These are phyloP conservation scores for Anser cygnoides DNA, from an alignment of 2,113 vertebrate species.

Conservation along the genomic window DNA sequence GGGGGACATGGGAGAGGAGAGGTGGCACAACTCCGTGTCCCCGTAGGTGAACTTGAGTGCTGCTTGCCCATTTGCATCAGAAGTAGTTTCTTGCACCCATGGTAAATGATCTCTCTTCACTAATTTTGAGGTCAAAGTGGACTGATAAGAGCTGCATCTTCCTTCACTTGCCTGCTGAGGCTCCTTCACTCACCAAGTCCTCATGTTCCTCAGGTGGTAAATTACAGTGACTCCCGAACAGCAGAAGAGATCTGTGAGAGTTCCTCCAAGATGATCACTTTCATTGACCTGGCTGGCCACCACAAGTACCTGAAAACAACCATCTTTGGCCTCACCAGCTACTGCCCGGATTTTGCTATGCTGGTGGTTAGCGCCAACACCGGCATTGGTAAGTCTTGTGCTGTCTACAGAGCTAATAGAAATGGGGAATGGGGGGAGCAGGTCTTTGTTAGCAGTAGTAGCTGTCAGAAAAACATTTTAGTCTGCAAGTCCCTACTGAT, in stretches of 20 bases:
- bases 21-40: not conserved
- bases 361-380: conserved; percentile 97
- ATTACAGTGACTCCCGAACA: conserved; percentile 97
- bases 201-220: conserved; percentile 85
- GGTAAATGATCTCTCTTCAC: not conserved
- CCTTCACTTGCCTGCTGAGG: not conserved
- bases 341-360: conserved; percentile 98
- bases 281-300: conserved; percentile 97
- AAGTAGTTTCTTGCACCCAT: not conserved
- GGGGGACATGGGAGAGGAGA: not conserved
- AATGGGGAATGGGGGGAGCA: not conserved
- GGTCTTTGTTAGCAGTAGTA: not conserved
- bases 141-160: not conserved
- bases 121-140: conserved; percentile 1
- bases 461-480: not conserved
- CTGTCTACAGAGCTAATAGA: not conserved
- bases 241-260: conserved; percentile 98
- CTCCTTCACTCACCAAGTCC: not conserved
- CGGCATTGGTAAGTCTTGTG: conserved; percentile 87
- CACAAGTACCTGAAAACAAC: conserved; percentile 99
- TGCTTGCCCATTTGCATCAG: not conserved
- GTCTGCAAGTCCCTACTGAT: not conserved
- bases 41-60: not conserved
- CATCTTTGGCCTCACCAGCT: conserved; percentile 98
- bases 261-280: conserved; percentile 99